Base-by-base conservation (phyloP, 2,797 vertebrate genomes). In the Coregonus suidteri region DNA sequence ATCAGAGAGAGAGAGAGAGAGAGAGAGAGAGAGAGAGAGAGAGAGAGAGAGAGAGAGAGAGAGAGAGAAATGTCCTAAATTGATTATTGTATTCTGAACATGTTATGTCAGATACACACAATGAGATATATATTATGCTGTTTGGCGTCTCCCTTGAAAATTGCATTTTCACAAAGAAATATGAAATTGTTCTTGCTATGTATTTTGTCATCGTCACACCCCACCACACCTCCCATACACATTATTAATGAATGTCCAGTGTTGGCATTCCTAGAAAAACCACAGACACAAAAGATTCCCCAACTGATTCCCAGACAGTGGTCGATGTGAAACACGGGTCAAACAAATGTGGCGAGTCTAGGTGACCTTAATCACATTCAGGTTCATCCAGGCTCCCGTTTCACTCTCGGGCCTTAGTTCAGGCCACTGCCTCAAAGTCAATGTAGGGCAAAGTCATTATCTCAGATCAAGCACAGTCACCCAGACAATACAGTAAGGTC, bases 371-470 rank as follows among this genome's bases (percentile, higher is more conserved):
- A 95, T 95, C 93, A 94, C 92, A 93, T 92, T 90, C 89, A 91
- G 92, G 93, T 93, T 93, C 92, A 93, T 89, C 82, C 86, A 79
- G 83, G 90, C 91, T 94, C 91, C 67, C 90, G 91, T 94, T 95
- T 94, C 93, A 94, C 92, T 93, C 86, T 91, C 91, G 87, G 80
- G 89, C 90, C 91, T 94, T 94, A 92, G 93, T 95, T 94, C 93
- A 94, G 93, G 93, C 95, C 94, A 95, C 87, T 90, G 93, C 88
- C 91, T 93, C 92, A 93, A 94, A 95, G 93, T 94, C 93, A 93
- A 93, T 93, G 90, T 93, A 94, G 93, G 92, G 89, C 91, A 91
- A 85, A 93, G 91, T 94, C 93, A 95, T 95, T 95, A 94, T 94
- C 92, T 92, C 85, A 84, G 89, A 89, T 89, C 93, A 91, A 90